Base-by-base conservation (phyloP, 2,888 invertebrate genomes). In the Calameuta pallipes region DNA sequence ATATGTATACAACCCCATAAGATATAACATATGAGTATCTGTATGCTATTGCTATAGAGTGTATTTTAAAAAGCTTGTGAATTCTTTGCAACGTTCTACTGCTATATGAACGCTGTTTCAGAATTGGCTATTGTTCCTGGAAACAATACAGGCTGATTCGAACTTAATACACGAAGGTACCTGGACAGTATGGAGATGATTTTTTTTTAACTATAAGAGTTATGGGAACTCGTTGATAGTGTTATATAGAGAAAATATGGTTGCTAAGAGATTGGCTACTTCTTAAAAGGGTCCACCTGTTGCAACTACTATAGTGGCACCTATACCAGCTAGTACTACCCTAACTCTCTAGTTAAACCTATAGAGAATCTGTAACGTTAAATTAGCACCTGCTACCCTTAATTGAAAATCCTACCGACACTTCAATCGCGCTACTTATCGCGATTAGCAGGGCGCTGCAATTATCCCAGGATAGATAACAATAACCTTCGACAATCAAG, bases 231-330 rank as follows among this genome's bases (percentile, higher is more conserved):
- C 15, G 15, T 23, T 56, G 23, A 23, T 56, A 9, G 41, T 56
- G 41, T 56, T 56, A 2, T 56, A 56, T 56, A 56, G 41, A 23
- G 23, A 56, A 56, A 15, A 41, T 15, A 9, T 56, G 2, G 2
- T 9, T 23, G 41, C 23, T 9, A 56, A 56, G 41, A 23, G 41
- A 56, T 56, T 56, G 6, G 41, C 41, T 23, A 56, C 15, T 82
- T 84, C 81, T 81, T 83, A 82, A 85, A 89, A 88, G 86, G 85
- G 86, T 86, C 89, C 89, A 90, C 90, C 89, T 90, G 90, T 90
- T 90, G 90, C 89, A 80, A 83, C 83, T 77, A 82, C 80, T 33
- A 11, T 33, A 71, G 31, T 33, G 31, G 30, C 30, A 31, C 13
- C 71, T 33, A 71, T 33, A 34, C 13, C 31, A 56, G 2, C 23